Base-by-base conservation (phyloP, 2,888 invertebrate species). In the Meiosimyza decipiens region DNA sequence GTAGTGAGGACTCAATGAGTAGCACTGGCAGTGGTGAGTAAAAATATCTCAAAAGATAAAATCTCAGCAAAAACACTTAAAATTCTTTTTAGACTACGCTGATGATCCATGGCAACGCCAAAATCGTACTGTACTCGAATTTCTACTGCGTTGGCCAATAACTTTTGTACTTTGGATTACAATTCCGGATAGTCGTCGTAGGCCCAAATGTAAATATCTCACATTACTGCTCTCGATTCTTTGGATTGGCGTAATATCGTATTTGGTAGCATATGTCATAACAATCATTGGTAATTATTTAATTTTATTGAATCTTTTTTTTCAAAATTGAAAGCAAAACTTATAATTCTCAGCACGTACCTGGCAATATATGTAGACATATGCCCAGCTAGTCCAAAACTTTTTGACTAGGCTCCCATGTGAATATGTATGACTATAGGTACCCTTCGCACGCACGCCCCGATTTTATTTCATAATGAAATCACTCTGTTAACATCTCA, bases 221-320 rank as follows among this genome's bases (percentile, higher is more conserved):
- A 95, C 95, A 0, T 95, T 97, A 82, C 87, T 95, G 47, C 93
- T 96, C 92, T 95, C 96, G 80, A 93, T 97, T 74, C 89, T 95
- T 50, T 97, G 97, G 96, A 95, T 97, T 78, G 95, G 95, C 70
- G 91, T 92, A 0, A 88, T 96, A 51, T 95, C 96, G 1, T 98
- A 97, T 83, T 88, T 96, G 11, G 94, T 96, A 22, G 95, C 97
- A 28, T 97, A 97, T 96, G 95, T 96, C 93, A 96, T 97, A 75
- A 94, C 96, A 70, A 91, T 95, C 77, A 93, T 96, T 78, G 97
- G 96, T 93, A 86, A 88, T 82, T 83, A 73, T 40, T 40, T 40
- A 9, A 5, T 22, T 22, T 1, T 22, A 2, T 22, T 67, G 33
- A 80, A 6, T 3, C 78, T 1, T 70, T 73, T n/a, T 50, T 6